phyloP scores from a whole-genome alignment of 2,113 vertebrate genomes.

The Hippolais icterina region DNA sequence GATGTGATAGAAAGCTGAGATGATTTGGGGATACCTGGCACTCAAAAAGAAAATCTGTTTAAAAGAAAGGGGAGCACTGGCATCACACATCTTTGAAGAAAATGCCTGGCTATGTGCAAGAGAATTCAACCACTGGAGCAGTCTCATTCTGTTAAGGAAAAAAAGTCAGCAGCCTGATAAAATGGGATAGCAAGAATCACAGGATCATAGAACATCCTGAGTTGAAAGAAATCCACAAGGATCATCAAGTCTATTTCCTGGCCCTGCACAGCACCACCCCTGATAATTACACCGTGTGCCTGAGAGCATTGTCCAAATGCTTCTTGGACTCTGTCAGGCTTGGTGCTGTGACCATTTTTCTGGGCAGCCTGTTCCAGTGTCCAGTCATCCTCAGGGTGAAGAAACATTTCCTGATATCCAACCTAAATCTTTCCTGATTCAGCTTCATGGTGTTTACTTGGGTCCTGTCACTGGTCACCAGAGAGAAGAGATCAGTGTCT shows the following conservation, averaged over 20 bases:
- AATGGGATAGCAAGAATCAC: neutral
- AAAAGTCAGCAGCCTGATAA: neutral
- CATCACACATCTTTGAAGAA: neutral
- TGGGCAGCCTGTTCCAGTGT: neutral
- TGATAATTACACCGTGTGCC: neutral
- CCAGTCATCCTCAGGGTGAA: neutral
- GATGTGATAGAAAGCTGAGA: neutral
- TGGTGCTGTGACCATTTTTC: neutral
- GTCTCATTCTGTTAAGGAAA: neutral
- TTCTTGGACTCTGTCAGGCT: neutral
- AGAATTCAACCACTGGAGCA: neutral
- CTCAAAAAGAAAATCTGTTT: neutral
- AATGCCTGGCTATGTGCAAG: neutral
- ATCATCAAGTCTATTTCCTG: neutral
- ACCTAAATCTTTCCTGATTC: neutral
- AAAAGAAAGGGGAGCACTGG: neutral
- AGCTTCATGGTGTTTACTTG: neutral
- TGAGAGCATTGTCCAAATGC: neutral
- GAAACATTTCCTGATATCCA: neutral
- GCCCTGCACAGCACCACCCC: neutral
- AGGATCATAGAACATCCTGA: neutral
- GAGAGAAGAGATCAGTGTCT: neutral
- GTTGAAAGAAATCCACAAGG: neutral
- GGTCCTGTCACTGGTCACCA: neutral
- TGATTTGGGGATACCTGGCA: neutral